Evolutionary conservation across 1,140 invertebrate genomes (phyloP).

Genomic region (Aricia agestis): DNA sequence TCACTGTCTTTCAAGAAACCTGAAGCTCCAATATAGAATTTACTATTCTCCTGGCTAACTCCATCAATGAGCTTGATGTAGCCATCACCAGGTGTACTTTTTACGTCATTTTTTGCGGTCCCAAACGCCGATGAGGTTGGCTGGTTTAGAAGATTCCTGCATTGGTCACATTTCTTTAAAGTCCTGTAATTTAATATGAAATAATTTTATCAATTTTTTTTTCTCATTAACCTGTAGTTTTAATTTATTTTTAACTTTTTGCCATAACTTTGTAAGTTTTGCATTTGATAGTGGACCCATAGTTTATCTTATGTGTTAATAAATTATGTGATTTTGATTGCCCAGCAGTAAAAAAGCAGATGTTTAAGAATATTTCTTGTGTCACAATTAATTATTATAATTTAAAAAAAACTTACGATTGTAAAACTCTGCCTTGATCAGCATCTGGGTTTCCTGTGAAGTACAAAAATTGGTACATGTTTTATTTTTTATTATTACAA

Average conservation of each 20-base stretch:
- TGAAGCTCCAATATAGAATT: constrained; percentile 62
- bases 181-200: constrained; percentile 3
- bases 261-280: no score
- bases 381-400: no score
- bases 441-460: neutral
- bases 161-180: neutral
- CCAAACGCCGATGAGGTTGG: constrained; percentile 50
- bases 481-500: neutral
- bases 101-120: constrained; percentile 41
- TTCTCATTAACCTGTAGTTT: no score
- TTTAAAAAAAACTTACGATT: neutral
- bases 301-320: no score
- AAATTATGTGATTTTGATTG: no score
- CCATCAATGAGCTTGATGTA: constrained; percentile 51
- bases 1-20: constrained; percentile 59
- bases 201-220: neutral
- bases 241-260: no score
- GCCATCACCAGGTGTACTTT: constrained; percentile 30
- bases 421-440: neutral
- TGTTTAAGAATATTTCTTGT: no score
- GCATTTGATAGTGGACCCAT: no score
- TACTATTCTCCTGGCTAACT: constrained; percentile 43
- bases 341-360: no score
- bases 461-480: neutral
- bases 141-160: constrained; percentile 15